Evolutionary conservation across 2,888 invertebrate genomes (phyloP), one percentile per base, ranked within the genome.

Genomic region (Meiosimyza decipiens): DNA sequence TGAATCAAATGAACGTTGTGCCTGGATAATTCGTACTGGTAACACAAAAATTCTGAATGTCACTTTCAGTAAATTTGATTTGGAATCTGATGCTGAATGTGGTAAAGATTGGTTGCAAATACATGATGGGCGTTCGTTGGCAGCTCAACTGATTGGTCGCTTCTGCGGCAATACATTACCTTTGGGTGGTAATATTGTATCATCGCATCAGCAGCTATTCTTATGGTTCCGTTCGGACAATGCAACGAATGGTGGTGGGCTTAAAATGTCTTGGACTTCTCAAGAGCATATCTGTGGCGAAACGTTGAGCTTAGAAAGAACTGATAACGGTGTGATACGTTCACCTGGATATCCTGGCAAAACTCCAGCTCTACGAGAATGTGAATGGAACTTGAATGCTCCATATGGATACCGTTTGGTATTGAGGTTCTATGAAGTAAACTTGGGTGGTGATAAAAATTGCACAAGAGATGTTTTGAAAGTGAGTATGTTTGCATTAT

Each of bases 321-420:
- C 33, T 2, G 78, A 89, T 5, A 91, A 92, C 79, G 97, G 97
- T 1, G 89, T 91, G 0, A 90, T 98, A 54, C 90, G 90, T 72
- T 96, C 96, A 1, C 97, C 97, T 0, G 96, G 96, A 0, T 95
- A 94, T 78, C 97, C 97, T 0, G 94, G 94, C 6, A 90, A 90
- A 77, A 96, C 97, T 84, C 96, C 97, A 1, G 89, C 91, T 1
- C 92, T 94, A 82, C 84, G 91, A 52, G 94, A 97, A 81, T 98
- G 98, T 82, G 91, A 89, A 74, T 98, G 97, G 97, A 87, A 87
- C n/a, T 87, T 97, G 55, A 79, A 75, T 1, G 93, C 93, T 0
- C 88, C 89, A 0, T 88, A 89, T 0, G 93, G 93, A 6, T 94
- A 94, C 85, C 90, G 94, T 80, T 90, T 97, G 67, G 90, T 92